These are phyloP conservation scores for Xiphorhynchus elegans DNA, from an alignment of 2,113 vertebrate genomes.

Conservation along the genomic window DNA sequence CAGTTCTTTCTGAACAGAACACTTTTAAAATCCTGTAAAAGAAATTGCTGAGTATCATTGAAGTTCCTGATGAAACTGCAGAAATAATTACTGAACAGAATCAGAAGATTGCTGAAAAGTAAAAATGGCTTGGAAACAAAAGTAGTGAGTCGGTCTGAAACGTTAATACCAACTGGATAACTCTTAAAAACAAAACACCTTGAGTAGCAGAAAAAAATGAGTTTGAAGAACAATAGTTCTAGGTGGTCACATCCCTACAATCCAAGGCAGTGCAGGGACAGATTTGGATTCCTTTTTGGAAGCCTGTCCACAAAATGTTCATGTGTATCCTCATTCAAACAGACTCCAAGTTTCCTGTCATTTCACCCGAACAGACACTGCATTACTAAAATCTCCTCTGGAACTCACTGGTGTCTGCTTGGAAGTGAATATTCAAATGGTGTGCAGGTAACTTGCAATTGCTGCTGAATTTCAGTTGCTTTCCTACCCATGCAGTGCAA, in stretches of 20 bases:
- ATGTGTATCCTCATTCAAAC: fast-evolving
- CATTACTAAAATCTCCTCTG: not conserved
- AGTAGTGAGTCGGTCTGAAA: not conserved
- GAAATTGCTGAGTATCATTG: not conserved
- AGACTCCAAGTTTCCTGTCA: not conserved
- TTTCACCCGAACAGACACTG: not conserved
- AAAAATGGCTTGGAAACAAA: not conserved
- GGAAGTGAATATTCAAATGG: not conserved
- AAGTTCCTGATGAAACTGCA: not conserved
- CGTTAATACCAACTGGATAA: not conserved
- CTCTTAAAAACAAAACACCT: not conserved
- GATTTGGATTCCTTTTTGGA: not conserved
- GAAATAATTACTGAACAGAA: not conserved
- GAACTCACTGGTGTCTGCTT: not conserved
- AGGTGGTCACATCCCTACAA: not conserved
- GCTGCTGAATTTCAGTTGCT: not conserved
- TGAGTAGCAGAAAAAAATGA: not conserved
- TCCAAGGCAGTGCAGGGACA: not conserved
- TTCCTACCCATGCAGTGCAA: not conserved
- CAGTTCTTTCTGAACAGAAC: not conserved
- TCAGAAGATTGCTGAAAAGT: not conserved
- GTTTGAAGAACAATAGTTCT: not conserved
- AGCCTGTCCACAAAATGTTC: not conserved
- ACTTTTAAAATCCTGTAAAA: not conserved
- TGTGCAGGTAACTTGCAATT: not conserved